These are phyloP conservation scores for Yoshiicerus persimilis DNA, from an alignment of 1,140 invertebrate genomes.

Conservation along the genomic window DNA sequence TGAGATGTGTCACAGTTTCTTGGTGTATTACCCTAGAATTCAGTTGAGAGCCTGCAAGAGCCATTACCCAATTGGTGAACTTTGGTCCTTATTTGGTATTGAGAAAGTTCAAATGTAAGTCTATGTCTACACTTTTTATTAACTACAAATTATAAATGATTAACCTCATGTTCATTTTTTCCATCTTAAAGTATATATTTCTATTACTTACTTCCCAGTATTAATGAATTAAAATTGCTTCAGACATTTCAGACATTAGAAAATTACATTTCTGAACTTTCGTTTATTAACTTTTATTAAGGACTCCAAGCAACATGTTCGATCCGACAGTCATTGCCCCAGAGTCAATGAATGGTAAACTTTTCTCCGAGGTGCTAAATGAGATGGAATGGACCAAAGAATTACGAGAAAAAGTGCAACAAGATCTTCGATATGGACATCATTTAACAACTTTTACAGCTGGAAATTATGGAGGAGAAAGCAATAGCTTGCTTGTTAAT, in stretches of 20 bases:
- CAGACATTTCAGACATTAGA: too few relatives aligned
- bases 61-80: not conserved
- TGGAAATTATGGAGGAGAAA: not conserved
- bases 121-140: not conserved
- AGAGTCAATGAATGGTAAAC: not conserved
- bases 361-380: not conserved
- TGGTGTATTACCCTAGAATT: constrained; percentile 78
- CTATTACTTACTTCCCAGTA: too few relatives aligned
- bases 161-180: not conserved
- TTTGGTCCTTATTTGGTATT: constrained; percentile 16
- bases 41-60: constrained; percentile 74
- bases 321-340: not conserved
- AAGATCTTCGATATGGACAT: not conserved
- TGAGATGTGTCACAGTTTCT: constrained; percentile 83
- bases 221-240: too few relatives aligned
- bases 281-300: too few relatives aligned
- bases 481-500: not conserved
- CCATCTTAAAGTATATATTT: not conserved
- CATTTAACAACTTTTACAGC: not conserved
- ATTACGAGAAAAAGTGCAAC: not conserved
- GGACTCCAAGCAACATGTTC: not conserved
- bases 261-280: too few relatives aligned
- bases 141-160: not conserved
- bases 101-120: not conserved
- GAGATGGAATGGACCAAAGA: not conserved